phyloP scores from a whole-genome alignment of 2,888 invertebrate species.

The Graphium colonna region DNA sequence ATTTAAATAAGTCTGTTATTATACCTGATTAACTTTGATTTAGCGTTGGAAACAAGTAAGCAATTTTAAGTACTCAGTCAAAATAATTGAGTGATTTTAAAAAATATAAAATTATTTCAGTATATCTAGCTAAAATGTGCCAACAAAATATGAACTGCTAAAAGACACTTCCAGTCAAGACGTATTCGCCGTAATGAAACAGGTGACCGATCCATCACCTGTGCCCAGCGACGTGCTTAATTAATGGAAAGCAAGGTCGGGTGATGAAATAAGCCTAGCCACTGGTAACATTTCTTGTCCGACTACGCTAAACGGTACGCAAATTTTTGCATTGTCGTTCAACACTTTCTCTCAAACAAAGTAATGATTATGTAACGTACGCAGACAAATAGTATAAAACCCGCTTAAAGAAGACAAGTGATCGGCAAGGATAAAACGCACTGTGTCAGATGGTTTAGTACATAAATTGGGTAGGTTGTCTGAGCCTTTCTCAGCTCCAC shows the following conservation, averaged over 20 bases:
- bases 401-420: not conserved
- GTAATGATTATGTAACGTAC: not conserved
- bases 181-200: slow-evolving; percentile 37
- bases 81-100: too few species aligned
- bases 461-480: too few species aligned
- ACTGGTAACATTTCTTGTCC: slow-evolving; percentile 36
- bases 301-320: slow-evolving; percentile 39
- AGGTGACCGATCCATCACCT: slow-evolving; percentile 75
- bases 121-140: not conserved
- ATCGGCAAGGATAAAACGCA: too few species aligned
- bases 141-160: not conserved
- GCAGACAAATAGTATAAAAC: not conserved
- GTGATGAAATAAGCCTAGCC: slow-evolving; percentile 64
- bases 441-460: too few species aligned
- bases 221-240: slow-evolving; percentile 65
- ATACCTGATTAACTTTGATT: too few species aligned
- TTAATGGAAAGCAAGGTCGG: slow-evolving; percentile 74
- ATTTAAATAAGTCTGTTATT: too few species aligned
- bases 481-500: too few species aligned
- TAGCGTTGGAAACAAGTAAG: too few species aligned
- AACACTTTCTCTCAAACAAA: not conserved
- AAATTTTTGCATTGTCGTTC: slow-evolving; percentile 10
- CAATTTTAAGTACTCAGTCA: too few species aligned
- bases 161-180: slow-evolving; percentile 29
- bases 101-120: not conserved